A percentile compares a stretch with the other conserved stretches of the same genome.
Evolutionary conservation across 2,888 invertebrate genomes (phyloP).

Genomic region (Melieria picta): DNA sequence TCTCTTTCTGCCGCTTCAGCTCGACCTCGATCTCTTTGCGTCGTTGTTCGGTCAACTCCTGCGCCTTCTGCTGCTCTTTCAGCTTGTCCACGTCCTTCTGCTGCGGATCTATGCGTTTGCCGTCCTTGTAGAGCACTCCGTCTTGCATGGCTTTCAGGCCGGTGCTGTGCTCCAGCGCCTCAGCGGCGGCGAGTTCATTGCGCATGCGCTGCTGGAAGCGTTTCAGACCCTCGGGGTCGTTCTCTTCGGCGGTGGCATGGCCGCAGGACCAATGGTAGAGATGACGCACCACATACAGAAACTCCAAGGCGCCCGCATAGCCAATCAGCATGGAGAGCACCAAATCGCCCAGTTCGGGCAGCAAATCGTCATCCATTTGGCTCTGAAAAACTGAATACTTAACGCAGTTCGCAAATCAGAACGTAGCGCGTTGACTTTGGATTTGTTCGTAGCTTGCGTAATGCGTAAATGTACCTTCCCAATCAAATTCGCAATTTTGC

Average conservation of each 20-base stretch:
- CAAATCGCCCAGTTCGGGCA: conserved; percentile 75
- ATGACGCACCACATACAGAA: conserved; percentile 61
- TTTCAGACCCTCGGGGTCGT: conserved; percentile 50
- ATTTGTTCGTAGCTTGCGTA: conserved; percentile 41
- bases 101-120: conserved; percentile 59
- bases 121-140: conserved; percentile 61
- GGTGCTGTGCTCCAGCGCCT: conserved; percentile 48
- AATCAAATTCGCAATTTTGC: too few relatives aligned
- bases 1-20: conserved; percentile 53
- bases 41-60: conserved; percentile 41
- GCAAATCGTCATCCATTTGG: conserved; percentile 53
- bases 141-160: conserved; percentile 61
- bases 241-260: conserved; percentile 48
- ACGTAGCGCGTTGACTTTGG: not conserved
- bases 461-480: conserved; percentile 23
- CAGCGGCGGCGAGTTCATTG: conserved; percentile 50
- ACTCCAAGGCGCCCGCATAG: conserved; percentile 79
- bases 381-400: not conserved
- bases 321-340: conserved; percentile 79
- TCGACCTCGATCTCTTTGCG: conserved; percentile 54
- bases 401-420: not conserved
- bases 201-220: conserved; percentile 57
- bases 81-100: conserved; percentile 45
- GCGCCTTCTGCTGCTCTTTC: conserved; percentile 41
- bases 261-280: conserved; percentile 61